Conservation (phyloP, 2,113 vertebrate genomes). For the Pelecanus crispus region DNA sequence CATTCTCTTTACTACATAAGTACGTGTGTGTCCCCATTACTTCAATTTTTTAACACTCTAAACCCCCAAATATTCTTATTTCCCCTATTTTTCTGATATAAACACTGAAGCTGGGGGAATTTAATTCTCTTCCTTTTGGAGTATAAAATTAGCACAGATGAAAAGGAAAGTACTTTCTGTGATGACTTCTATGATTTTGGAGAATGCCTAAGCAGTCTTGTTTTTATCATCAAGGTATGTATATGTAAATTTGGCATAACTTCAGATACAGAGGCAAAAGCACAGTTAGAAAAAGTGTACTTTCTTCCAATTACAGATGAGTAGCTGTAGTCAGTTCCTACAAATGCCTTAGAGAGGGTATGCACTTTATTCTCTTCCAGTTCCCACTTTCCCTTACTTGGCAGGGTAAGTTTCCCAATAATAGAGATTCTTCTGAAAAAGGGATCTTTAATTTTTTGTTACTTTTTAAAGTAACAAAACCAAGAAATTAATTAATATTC, state of each 20-base stretch:
- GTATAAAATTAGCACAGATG: background rate
- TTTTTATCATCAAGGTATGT: background rate
- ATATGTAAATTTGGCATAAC: background rate
- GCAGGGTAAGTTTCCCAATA: background rate
- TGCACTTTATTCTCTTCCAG: background rate
- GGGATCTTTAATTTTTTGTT: background rate
- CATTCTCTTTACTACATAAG: background rate
- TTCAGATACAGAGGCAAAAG: background rate
- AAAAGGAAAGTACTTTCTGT: background rate
- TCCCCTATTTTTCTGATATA: background rate
- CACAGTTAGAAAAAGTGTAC: background rate
- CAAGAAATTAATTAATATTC: background rate
- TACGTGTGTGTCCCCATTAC: background rate
- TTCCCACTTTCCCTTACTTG: background rate
- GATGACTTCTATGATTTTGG: background rate
- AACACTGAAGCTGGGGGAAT: background rate
- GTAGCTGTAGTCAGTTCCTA: background rate
- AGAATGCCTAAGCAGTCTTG: background rate
- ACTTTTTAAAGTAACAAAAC: background rate
- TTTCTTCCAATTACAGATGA: background rate
- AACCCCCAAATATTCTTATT: background rate
- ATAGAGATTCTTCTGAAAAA: background rate
- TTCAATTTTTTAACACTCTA: background rate
- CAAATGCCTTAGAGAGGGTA: background rate
- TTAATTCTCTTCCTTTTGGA: background rate